Evolutionary conservation across 1,140 invertebrate genomes (phyloP), one percentile per base, ranked within the genome.

Genomic region (Dendrolimus kikuchii): DNA sequence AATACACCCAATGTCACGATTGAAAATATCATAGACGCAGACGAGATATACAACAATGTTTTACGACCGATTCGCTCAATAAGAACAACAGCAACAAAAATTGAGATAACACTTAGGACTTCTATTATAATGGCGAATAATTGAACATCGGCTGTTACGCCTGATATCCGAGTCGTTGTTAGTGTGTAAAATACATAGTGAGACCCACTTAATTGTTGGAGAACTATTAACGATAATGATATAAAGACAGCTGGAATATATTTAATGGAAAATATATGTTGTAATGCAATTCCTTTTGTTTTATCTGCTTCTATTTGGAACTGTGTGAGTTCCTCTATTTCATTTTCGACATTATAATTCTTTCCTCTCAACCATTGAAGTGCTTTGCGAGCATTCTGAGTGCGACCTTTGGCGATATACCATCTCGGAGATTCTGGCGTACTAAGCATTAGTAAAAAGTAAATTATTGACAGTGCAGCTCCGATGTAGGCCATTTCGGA

Each of bases 101-200:
- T 97, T 6, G 96, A 95, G 10, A 92, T 71, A 66, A 99, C 95
- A 72, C 98, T 98, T 1, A 98, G 95, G 5, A 93, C 74, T 7
- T 95, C 96, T 38, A 98, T 92, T 57, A 98, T 94, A 39, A 96
- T 93, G 9, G 93, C 93, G 58, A 91, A 91, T 1, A 95, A 23
- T 70, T 93, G 92, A 59, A 90, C 89, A 65, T 95, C 91, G 44
- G 96, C 90, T 4, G 88, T 90, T 53, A 93, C 95, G 7, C 94
- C 94, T 6, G 94, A 90, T 62, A 91, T 90, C 78, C 91, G 77
- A 78, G 98, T 98, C 49, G 98, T 98, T 46, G 88, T 88, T 7
- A 93, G 93, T 0, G 96, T 95, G 73, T 98, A 98, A 76, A 98
- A 98, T 62, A 98, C 93, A 4, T 96, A 96, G 66, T 97, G 98